Base-by-base conservation (phyloP, 2,797 vertebrate genomes). In the Octomys mimax region DNA sequence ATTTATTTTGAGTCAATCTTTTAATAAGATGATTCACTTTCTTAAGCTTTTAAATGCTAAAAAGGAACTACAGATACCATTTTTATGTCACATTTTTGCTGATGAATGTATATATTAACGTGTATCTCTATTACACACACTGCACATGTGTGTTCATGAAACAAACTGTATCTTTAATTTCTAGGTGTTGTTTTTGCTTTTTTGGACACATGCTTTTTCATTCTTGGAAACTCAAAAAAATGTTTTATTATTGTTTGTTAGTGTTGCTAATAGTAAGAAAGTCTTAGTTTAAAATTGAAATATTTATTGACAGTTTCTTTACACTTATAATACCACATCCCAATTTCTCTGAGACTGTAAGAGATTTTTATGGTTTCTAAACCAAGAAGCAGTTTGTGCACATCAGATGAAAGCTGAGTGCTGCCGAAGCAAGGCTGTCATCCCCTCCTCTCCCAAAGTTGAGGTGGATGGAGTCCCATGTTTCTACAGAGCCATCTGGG, bases 201-300 rank as follows among this genome's bases (percentile, higher is more conserved):
- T 19, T 64, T 42, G 54, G 73, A 33, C 21, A 54, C 6, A 42
- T 21, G 28, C 78, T 61, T 86, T 84, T 82, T 85, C 62, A 22
- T 42, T 4, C 5, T 75, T 85, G 70, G 39, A 59, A 71, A 2
- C 52, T 39, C 33, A 64, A 71, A 77, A 33, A 64, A 28, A 26
- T 91, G 36, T 85, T 89, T 81, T 71, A 73, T 70, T 62, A 52
- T 93, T 94, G 81, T 83, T 79, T 81, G 46, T 68, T 91, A 79
- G 42, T 81, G 80, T 49, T 46, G 19, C 80, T 16, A 64, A 84
- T 62, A 84, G 49, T 66, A n/a, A 28, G 57, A 82, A 92, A 49
- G 28, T 42, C 70, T 87, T 87, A 79, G 62, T 62, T 87, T 90
- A 90, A 70, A 24, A 77, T 1, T 42, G 26, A 81, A 81, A 62